Evolutionary conservation across 2,888 invertebrate genomes (phyloP), one percentile per base, ranked within the genome.

Genomic region (Nomada fucata): DNA sequence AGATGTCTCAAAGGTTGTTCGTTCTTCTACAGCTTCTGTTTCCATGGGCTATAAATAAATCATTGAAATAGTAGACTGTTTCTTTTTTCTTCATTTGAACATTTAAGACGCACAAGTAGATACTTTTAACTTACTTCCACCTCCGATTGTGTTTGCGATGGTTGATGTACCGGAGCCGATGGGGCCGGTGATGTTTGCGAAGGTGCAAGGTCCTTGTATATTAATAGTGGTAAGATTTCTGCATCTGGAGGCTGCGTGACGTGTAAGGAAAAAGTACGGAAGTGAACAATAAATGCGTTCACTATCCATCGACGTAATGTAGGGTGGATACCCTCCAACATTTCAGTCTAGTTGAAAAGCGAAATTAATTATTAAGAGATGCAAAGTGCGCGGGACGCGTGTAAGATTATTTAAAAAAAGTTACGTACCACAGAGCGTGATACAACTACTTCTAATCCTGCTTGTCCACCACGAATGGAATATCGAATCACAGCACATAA

Each of bases 1-100:
- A 1, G 89, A 80, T 18, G 82, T 71, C 44, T 85, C 85, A 73
- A 90, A 90, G 68, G 82, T 86, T n/a, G 88, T 75, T 69, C 87
- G 90, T 29, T 90, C 90, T 53, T 89, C 89, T 18, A 88, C 89
- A 60, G 93, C 92, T 82, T 95, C 95, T 13, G 94, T 94, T 85
- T 96, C 95, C 94, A 95, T 95, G 0, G 94, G 92, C 94, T 95
- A 76, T 84, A 71, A 36, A 36, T 36, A 36, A 36, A 36, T 36
- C 36, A 36, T 36, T 7, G 36, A 36, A 7, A 36, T 36, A 7
- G 7, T 36, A 36, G 36, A 36, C 36, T 36, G 36, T 1, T n/a
- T n/a, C 5, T 53, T 26, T 36, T 20, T 53, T 36, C n/a, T 57
- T 23, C 7, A 44, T 3, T 61, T 15, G 0, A 3, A 60, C 15